These are phyloP conservation scores for Chromoteleia sp. DNA, from an alignment of 2,888 invertebrate genomes.

Conservation along the genomic window DNA sequence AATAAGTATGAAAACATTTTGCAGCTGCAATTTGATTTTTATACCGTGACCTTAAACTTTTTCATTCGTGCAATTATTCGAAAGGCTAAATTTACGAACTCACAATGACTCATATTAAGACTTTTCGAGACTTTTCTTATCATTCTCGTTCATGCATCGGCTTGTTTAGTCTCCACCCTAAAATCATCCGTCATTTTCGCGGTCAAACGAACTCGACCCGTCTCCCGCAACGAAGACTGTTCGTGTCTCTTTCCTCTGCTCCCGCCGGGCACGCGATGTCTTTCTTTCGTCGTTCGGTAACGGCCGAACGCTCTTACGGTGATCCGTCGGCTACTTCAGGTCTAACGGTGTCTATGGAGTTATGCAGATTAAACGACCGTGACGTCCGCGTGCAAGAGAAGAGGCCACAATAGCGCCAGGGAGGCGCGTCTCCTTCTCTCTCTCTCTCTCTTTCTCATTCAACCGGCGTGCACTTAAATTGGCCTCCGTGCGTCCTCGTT, in stretches of 20 bases:
- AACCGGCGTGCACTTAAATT: conserved; percentile 40
- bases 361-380: conserved; percentile 82
- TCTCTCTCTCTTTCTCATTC: conserved; percentile 19
- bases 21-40: too few species aligned
- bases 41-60: too few species aligned
- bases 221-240: conserved; percentile 22
- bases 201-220: conserved; percentile 30
- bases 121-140: conserved; percentile 12
- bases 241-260: too few species aligned
- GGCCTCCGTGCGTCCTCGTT: conserved; percentile 38
- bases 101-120: not conserved
- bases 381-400: conserved; percentile 73
- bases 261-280: conserved; percentile 57
- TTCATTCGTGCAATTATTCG: too few species aligned
- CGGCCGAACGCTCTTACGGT: conserved; percentile 78
- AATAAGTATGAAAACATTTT: too few species aligned
- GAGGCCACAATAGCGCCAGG: conserved; percentile 59
- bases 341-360: conserved; percentile 80
- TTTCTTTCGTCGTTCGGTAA: conserved; percentile 72
- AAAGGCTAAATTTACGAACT: not conserved
- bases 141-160: not conserved
- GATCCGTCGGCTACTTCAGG: conserved; percentile 78
- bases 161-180: not conserved
- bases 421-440: conserved; percentile 40
- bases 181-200: conserved; percentile 38